Conservation (phyloP, 1,140 invertebrate genomes). For the Drosophila sulfurigaster region DNA sequence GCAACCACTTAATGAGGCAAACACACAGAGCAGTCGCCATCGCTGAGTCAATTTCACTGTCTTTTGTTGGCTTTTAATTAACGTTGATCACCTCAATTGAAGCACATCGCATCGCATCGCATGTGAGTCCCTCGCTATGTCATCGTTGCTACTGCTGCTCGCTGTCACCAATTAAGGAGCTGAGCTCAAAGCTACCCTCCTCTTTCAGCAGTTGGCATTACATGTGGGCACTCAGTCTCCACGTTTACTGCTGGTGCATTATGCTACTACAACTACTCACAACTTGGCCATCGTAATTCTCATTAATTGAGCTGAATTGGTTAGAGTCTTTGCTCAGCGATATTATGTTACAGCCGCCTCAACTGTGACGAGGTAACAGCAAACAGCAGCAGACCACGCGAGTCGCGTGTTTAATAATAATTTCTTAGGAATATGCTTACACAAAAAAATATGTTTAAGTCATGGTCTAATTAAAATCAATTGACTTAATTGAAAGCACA, state of each 20-base stretch:
- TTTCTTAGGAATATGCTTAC: conserved; percentile 76
- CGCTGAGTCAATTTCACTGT: conserved; percentile 60
- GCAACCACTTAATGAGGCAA: conserved; percentile 66
- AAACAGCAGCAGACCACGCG: neutral
- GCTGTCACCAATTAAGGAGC: conserved; percentile 68
- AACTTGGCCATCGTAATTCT: conserved; percentile 73
- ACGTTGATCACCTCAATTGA: conserved; percentile 83
- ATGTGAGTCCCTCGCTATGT: conserved; percentile 41
- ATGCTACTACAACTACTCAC: conserved; percentile 15
- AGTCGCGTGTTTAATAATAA: conserved; percentile 82
- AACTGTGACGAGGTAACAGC: conserved; percentile 48
- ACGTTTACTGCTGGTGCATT: conserved; percentile 61
- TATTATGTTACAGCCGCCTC: conserved; percentile 67
- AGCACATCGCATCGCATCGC: conserved; percentile 52
- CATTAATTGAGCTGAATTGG: conserved; percentile 74
- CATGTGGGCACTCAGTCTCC: conserved; percentile 62
- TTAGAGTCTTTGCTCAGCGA: conserved; percentile 46
- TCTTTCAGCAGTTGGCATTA: conserved; percentile 65
- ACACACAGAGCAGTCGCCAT: conserved; percentile 31
- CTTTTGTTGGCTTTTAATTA: conserved; percentile 77
- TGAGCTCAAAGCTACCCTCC: conserved; percentile 49
- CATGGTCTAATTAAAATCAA: conserved; percentile 83
- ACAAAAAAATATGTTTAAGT: conserved; percentile 60
- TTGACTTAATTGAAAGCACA: conserved; percentile 82
- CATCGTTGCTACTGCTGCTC: neutral